Evolutionary conservation across 30 jellyfish, hydroid and myxozoan species (phyloP).

Genomic region (Pseudorhiza aurosa): DNA sequence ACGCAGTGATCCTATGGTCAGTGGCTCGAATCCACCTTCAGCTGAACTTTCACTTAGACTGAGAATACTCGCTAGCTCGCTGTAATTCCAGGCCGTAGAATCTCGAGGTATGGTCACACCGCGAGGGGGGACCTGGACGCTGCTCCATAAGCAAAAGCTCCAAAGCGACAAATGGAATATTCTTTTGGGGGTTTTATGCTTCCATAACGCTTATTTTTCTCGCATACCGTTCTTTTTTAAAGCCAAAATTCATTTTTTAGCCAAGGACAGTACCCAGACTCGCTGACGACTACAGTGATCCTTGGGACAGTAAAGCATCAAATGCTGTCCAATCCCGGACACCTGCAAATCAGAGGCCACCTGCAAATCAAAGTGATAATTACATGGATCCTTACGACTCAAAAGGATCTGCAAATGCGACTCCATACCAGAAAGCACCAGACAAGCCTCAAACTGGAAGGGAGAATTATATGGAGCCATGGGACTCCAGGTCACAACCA

Average conservation of each 20-base stretch:
- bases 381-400: slow-evolving; percentile 69
- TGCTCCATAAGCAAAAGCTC: too few relatives aligned
- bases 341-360: not conserved
- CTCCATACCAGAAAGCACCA: slow-evolving; percentile 3
- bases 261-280: slow-evolving; percentile 18
- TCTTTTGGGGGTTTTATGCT: too few relatives aligned
- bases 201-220: too few relatives aligned
- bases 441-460: slow-evolving; percentile 4
- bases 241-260: slow-evolving; percentile 3
- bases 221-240: not conserved
- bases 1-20: too few relatives aligned
- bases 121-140: too few relatives aligned
- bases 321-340: too few relatives aligned
- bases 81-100: too few relatives aligned
- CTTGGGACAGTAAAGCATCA: slow-evolving; percentile 81
- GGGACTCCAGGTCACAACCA: slow-evolving; percentile 88
- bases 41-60: too few relatives aligned
- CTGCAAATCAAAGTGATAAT: slow-evolving; percentile 33
- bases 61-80: too few relatives aligned
- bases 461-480: slow-evolving; percentile 89
- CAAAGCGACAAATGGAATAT: too few relatives aligned
- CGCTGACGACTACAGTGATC: slow-evolving; percentile 80
- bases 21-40: too few relatives aligned
- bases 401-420: slow-evolving; percentile 9
- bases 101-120: too few relatives aligned